Evolutionary conservation across 2,888 invertebrate species (phyloP).

Genomic region (Drosophila prostipennis): DNA sequence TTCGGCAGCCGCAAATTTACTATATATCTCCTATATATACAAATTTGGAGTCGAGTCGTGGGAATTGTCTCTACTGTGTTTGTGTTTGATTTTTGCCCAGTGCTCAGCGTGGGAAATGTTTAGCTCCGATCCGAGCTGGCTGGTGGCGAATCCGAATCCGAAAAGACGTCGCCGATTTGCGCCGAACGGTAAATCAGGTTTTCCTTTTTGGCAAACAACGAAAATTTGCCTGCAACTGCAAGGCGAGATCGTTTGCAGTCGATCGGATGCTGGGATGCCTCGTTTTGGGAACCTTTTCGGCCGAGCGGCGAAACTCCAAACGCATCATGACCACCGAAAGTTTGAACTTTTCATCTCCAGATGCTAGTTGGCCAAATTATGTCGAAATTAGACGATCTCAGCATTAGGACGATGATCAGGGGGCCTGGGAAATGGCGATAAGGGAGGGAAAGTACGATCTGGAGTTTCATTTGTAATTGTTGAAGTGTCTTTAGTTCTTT

Average conservation of each 20-base stretch:
- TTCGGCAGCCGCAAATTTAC: constrained; percentile 40
- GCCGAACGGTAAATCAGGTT: constrained; percentile 78
- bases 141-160: constrained; percentile 38
- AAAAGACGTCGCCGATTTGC: constrained; percentile 3
- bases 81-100: constrained; percentile 49
- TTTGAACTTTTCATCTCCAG: constrained; percentile 42
- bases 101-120: constrained; percentile 76
- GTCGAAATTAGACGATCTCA: constrained; percentile 15
- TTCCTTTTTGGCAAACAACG: constrained; percentile 66
- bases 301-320: constrained; percentile 29
- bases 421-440: constrained; percentile 7
- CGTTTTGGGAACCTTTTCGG: constrained; percentile 32
- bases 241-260: constrained; percentile 26
- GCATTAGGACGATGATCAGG: constrained; percentile 7
- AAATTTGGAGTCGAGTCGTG: constrained; percentile 81
- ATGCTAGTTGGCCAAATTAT: constrained; percentile 28
- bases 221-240: constrained; percentile 66
- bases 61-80: constrained; percentile 68
- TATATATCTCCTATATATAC: constrained; percentile 67
- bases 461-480: too few relatives aligned
- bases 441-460: not conserved
- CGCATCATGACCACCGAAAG: constrained; percentile 39
- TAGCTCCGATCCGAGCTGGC: constrained; percentile 28
- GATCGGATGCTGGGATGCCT: constrained; percentile 60
- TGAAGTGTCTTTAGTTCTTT: too few relatives aligned